phyloP scores from a whole-genome alignment of 2,113 vertebrate genomes.

The Anoplopoma fimbria region DNA sequence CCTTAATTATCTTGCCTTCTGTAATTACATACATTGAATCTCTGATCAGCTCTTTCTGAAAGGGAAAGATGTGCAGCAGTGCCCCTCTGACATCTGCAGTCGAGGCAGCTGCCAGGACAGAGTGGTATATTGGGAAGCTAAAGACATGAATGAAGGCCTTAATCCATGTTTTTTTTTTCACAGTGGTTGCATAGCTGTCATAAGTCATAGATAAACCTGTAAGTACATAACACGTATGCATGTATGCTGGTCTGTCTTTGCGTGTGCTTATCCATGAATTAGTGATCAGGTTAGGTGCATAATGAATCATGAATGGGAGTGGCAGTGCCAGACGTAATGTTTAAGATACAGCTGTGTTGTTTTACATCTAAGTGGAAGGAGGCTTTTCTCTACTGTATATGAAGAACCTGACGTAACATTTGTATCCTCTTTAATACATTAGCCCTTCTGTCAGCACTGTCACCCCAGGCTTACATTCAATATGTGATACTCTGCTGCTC shows the following conservation, averaged over 20 bases:
- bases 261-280: constrained; percentile 52
- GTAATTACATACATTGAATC: constrained; percentile 72
- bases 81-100: constrained; percentile 55
- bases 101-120: constrained; percentile 47
- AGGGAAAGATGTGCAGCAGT: constrained; percentile 26
- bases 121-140: constrained; percentile 34
- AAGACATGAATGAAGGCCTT: constrained; percentile 22
- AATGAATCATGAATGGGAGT: constrained; percentile 60
- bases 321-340: constrained; percentile 34
- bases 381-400: background rate
- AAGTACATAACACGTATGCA: constrained; percentile 60
- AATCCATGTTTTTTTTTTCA: constrained; percentile 10
- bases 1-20: constrained; percentile 62
- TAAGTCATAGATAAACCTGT: constrained; percentile 38
- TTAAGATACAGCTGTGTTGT: constrained; percentile 43
- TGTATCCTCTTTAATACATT: constrained; percentile 29
- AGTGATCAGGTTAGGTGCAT: constrained; percentile 42
- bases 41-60: constrained; percentile 58
- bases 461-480: constrained; percentile 12
- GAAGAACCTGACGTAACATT: constrained; percentile 6
- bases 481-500: constrained; percentile 14
- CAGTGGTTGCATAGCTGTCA: constrained; percentile 41
- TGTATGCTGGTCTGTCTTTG: constrained; percentile 13
- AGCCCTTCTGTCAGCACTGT: constrained; percentile 34
- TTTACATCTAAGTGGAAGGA: constrained; percentile 40